A percentile compares a stretch with the other conserved stretches of the same genome.
Evolutionary conservation across 2,888 invertebrate species (phyloP).

Genomic region (Ophion obscuratus): DNA sequence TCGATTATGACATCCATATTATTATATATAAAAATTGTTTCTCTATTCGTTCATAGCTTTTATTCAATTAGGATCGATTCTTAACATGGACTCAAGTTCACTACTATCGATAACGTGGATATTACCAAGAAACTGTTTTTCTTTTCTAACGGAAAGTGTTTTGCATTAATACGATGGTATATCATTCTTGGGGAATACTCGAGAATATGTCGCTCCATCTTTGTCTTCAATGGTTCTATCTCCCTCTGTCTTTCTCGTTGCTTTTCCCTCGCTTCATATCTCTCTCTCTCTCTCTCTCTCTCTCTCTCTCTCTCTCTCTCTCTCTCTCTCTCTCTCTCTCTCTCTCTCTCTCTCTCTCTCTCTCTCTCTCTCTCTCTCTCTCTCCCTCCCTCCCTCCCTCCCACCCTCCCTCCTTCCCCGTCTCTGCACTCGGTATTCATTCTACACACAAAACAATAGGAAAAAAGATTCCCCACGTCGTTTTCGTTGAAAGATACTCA

Average conservation of each 20-base stretch:
- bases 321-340: too few relatives aligned
- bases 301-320: neutral
- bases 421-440: conserved; percentile 3
- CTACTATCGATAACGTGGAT: neutral
- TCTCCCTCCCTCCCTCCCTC: neutral
- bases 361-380: neutral
- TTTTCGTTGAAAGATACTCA: conserved; percentile 74
- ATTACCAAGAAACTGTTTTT: neutral
- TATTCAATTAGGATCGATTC: too few relatives aligned
- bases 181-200: neutral
- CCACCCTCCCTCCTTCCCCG: neutral
- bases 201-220: neutral
- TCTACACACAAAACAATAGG: conserved; percentile 54
- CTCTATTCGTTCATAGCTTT: too few relatives aligned
- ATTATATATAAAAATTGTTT: too few relatives aligned
- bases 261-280: neutral
- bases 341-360: neutral
- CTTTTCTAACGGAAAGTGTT: conserved; percentile 12
- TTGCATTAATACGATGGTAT: conserved; percentile 25
- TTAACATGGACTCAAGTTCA: neutral
- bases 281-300: too few relatives aligned
- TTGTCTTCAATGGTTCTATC: neutral
- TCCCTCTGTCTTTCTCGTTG: neutral
- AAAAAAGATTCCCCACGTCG: conserved; percentile 72
- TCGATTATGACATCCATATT: too few relatives aligned